Evolutionary conservation across 2,888 invertebrate genomes (phyloP).

Genomic region (Onthophagus sagittarius): DNA sequence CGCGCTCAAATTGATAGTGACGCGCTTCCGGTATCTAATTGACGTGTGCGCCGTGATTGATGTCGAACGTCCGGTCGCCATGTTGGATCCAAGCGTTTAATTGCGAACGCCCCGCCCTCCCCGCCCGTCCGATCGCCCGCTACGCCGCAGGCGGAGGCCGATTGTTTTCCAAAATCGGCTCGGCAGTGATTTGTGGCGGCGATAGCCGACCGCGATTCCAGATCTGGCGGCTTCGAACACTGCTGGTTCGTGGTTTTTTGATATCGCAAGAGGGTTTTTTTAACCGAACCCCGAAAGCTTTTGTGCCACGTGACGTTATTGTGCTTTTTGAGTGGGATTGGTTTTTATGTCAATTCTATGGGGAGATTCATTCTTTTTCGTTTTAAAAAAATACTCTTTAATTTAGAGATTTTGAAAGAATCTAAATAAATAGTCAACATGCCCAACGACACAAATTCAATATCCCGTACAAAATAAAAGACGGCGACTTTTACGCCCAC

Average conservation of each 20-base stretch:
- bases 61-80: conserved; percentile 48
- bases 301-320: not conserved
- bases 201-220: conserved; percentile 1
- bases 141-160: not conserved
- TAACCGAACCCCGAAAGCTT: not conserved
- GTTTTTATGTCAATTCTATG: not conserved
- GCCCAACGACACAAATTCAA: not conserved
- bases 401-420: not conserved
- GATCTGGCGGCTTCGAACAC: conserved; percentile 1
- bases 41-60: conserved; percentile 51
- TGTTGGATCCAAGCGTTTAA: conserved; percentile 47
- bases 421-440: not conserved
- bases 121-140: conserved; percentile 25
- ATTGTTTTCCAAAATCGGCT: not conserved
- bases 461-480: not conserved
- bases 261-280: not conserved
- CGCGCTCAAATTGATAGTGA: conserved; percentile 52
- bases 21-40: conserved; percentile 50
- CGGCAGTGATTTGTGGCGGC: not conserved
- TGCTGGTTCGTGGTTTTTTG: not conserved
- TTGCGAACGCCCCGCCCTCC: conserved; percentile 34
- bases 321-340: not conserved
- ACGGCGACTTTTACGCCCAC: not conserved
- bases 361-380: not conserved
- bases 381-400: not conserved